Percentiles rank a stretch among this genome's conserved stretches.
Evolutionary conservation across 2,888 invertebrate genomes (phyloP).

Genomic region (Drosophila setosimentum): DNA sequence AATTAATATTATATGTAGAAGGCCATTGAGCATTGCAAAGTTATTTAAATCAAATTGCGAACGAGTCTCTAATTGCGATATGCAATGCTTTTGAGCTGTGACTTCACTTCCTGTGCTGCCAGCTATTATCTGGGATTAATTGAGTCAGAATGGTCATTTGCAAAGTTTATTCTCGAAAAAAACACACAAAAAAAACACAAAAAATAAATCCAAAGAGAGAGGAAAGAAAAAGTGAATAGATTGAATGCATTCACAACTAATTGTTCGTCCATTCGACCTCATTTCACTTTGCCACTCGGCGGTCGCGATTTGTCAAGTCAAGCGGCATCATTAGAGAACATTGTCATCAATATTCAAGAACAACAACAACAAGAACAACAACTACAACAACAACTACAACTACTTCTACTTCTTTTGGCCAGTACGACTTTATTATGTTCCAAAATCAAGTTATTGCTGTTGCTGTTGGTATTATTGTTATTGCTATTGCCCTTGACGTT

Average conservation of each 20-base stretch:
- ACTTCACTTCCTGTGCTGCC: background rate
- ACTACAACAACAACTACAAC: background rate
- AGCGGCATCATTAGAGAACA: slow-evolving; percentile 55
- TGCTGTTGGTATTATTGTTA: slow-evolving; percentile 32
- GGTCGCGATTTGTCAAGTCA: slow-evolving; percentile 54
- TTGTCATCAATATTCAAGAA: slow-evolving; percentile 52
- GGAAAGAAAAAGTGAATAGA: background rate
- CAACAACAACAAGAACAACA: background rate
- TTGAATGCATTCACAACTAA: slow-evolving; percentile 23
- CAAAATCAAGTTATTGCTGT: slow-evolving; percentile 56
- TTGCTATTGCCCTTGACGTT: slow-evolving; percentile 14
- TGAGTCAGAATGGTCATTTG: background rate
- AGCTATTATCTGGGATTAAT: slow-evolving; percentile 11
- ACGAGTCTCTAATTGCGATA: background rate
- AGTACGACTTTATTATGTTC: slow-evolving; percentile 69
- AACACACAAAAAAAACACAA: background rate
- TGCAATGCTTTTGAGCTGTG: background rate
- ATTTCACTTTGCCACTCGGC: slow-evolving; percentile 15
- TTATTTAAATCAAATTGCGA: background rate
- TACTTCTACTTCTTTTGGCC: slow-evolving; percentile 25
- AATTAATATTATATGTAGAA: background rate
- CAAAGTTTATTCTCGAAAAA: background rate
- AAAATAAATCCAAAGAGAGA: background rate
- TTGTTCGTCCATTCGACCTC: slow-evolving; percentile 34
- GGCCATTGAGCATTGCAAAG: background rate